These are phyloP conservation scores for Coracopsis vasa DNA, from an alignment of 2,113 vertebrate species.

Conservation along the genomic window DNA sequence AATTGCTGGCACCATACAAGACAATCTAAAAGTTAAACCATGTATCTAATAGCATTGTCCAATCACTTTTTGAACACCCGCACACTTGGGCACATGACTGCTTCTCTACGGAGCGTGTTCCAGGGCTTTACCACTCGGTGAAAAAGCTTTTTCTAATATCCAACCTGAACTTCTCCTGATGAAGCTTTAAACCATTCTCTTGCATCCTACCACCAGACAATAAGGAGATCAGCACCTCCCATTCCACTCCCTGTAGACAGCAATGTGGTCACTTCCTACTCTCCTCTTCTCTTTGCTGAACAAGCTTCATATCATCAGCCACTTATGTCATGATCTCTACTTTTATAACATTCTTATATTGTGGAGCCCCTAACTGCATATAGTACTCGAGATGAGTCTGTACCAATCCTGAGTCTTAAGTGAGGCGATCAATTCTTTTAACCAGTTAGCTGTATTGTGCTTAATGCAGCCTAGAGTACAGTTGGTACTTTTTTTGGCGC, in stretches of 20 bases:
- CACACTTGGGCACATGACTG: neutral
- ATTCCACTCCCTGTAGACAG: neutral
- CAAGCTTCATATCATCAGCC: neutral
- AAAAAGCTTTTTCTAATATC: neutral
- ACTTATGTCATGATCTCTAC: no score
- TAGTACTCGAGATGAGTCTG: neutral
- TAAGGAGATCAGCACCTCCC: neutral
- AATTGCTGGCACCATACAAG: neutral
- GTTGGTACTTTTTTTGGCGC: neutral
- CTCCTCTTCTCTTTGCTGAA: neutral
- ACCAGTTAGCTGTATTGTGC: neutral
- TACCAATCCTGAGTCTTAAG: neutral
- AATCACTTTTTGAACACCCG: neutral
- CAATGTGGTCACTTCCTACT: neutral
- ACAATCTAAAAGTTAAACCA: neutral
- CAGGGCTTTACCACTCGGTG: neutral
- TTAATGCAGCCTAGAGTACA: neutral
- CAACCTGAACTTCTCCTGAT: neutral
- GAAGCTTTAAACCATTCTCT: neutral
- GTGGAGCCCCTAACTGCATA: neutral
- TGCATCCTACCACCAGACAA: rapidly evolving
- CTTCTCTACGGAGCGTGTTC: neutral
- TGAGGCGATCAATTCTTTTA: neutral
- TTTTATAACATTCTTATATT: neutral
- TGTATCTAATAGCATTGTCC: neutral